Percentiles rank a stretch among this genome's conserved stretches.
Conservation (phyloP, 1,140 invertebrate genomes). For the Mesaphorura yosii region DNA sequence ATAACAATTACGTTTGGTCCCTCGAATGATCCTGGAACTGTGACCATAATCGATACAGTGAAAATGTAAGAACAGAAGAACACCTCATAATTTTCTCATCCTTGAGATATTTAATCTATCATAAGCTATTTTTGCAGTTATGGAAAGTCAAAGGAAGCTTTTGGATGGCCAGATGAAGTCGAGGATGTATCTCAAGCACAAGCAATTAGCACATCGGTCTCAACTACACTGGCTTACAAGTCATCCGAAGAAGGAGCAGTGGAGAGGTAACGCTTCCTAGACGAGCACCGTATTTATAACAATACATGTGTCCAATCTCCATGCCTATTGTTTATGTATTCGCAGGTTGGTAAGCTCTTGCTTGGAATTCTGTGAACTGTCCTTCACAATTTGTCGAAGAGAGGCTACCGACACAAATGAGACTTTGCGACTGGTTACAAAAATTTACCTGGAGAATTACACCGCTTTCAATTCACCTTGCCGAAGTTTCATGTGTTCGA, state of each 20-base stretch:
- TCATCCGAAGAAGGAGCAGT: constrained; percentile 38
- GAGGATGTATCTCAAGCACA: constrained; percentile 61
- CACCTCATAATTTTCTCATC: no score
- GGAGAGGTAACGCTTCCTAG: constrained; percentile 13
- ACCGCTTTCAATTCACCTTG: constrained; percentile 20
- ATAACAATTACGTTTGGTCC: constrained; percentile 78
- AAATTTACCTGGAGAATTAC: constrained; percentile 31
- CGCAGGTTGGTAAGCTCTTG: constrained; percentile 20
- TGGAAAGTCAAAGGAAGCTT: constrained; percentile 88
- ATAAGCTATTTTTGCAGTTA: no score
- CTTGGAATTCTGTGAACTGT: constrained; percentile 26
- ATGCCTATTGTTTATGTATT: no score
- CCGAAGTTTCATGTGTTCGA: constrained; percentile 48
- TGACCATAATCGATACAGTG: constrained; percentile 86
- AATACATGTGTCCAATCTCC: neutral
- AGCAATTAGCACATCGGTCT: no score
- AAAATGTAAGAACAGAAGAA: constrained; percentile 68
- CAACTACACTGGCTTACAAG: constrained; percentile 33
- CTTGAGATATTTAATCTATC: no score
- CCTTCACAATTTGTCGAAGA: constrained; percentile 18
- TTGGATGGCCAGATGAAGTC: constrained; percentile 92
- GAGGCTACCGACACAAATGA: constrained; percentile 16
- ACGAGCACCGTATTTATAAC: neutral
- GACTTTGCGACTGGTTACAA: constrained; percentile 18
- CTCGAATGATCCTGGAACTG: constrained; percentile 68